Evolutionary conservation across 2,113 vertebrate genomes (phyloP).

Genomic region (Prunella himalayana): DNA sequence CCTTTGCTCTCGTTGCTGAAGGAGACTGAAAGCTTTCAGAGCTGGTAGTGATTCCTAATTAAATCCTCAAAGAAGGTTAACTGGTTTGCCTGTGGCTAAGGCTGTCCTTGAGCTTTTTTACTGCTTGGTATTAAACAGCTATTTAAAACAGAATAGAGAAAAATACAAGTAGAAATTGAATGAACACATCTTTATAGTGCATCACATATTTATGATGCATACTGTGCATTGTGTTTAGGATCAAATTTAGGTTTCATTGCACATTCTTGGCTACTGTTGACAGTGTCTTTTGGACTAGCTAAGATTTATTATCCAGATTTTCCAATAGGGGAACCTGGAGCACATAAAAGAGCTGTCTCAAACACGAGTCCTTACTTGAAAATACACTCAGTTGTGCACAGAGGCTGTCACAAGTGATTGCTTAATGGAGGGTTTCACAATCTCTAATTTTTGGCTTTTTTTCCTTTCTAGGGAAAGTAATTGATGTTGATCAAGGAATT

Average conservation of each 20-base stretch:
- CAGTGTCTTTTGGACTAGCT: not conserved
- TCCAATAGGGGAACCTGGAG: not conserved
- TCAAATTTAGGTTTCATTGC: not conserved
- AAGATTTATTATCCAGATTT: not conserved
- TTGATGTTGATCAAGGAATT: slow-evolving; percentile 96
- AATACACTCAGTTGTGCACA: not conserved
- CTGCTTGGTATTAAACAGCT: not conserved
- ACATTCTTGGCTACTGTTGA: not conserved
- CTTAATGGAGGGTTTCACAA: not conserved
- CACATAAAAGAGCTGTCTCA: not conserved
- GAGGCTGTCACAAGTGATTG: not conserved
- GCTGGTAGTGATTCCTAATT: not conserved
- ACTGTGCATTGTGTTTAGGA: not conserved
- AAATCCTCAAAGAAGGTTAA: not conserved
- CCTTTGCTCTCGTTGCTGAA: not conserved
- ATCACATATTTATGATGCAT: not conserved
- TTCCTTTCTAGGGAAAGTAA: slow-evolving; percentile 83
- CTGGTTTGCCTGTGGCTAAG: not conserved
- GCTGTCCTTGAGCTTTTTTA: not conserved
- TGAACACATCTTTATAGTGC: not conserved
- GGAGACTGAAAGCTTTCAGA: not conserved
- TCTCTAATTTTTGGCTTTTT: not conserved
- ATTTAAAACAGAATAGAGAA: not conserved
- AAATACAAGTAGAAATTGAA: not conserved
- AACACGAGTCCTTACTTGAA: not conserved